Evolutionary conservation across 2,797 vertebrate genomes (phyloP).

Genomic region (Moxostoma hubbsi): DNA sequence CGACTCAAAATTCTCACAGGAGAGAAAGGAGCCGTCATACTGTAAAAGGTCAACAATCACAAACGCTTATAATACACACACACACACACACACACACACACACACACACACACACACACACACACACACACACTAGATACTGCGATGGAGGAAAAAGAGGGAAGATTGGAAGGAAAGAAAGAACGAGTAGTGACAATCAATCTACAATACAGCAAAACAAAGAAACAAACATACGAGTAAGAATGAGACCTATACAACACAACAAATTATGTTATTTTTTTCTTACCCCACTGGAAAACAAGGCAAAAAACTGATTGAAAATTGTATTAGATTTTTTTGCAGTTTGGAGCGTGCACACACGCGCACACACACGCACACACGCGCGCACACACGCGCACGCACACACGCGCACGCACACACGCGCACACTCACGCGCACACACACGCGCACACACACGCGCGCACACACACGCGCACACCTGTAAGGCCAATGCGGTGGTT

Average conservation of each 20-base stretch:
- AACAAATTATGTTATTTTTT: no score
- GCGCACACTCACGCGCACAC: no score
- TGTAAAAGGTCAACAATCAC: constrained; percentile 80
- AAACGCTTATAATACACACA: constrained; percentile 61
- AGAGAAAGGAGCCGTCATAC: constrained; percentile 78
- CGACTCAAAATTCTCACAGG: constrained; percentile 39
- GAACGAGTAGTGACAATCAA: constrained; percentile 23
- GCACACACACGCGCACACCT: constrained; percentile 70
- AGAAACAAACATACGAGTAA: constrained; percentile 10
- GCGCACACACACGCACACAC: no score
- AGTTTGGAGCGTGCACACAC: no score
- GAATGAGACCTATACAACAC: neutral
- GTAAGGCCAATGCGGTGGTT: constrained; percentile 78
- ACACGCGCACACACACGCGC: no score
- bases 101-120: constrained; percentile 26
- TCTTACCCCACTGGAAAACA: no score
- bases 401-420: no score
- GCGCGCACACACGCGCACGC: no score
- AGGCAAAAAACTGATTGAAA: no score
- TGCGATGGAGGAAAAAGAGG: constrained; percentile 57
- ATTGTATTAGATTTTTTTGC: no score
- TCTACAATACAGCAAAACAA: constrained; percentile 14
- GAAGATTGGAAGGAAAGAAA: constrained; percentile 48
- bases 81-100: constrained; percentile 51
- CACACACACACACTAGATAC: constrained; percentile 45